A percentile compares a stretch with the other conserved stretches of the same genome.
These are phyloP conservation scores for Xestia rhomboidea DNA, from an alignment of 2,888 invertebrate genomes.

Conservation along the genomic window DNA sequence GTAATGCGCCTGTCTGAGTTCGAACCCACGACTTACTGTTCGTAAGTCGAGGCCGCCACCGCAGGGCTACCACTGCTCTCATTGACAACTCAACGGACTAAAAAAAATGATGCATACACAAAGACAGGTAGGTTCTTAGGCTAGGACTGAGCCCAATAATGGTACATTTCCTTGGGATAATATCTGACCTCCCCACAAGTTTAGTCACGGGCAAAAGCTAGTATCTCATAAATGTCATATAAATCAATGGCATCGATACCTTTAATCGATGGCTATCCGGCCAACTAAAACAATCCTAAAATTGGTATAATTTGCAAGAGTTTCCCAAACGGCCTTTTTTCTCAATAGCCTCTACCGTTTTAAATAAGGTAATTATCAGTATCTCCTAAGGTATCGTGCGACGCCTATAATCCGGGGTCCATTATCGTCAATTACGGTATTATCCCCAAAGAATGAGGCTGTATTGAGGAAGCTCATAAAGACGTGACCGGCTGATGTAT, in stretches of 20 bases:
- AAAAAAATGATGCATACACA: not conserved
- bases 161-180: not conserved
- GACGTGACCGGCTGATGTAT: constrained; percentile 24
- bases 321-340: not conserved
- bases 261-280: no score
- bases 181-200: not conserved
- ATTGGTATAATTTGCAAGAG: not conserved
- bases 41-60: no score
- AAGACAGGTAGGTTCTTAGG: not conserved
- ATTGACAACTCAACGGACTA: not conserved
- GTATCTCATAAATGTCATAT: not conserved
- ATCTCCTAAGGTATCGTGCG: constrained; percentile 26
- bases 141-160: not conserved
- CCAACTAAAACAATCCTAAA: not conserved
- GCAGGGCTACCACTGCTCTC: no score
- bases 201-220: not conserved
- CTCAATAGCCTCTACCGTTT: constrained; percentile 7
- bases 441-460: constrained; percentile 30
- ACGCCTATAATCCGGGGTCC: constrained; percentile 32
- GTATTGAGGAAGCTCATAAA: constrained; percentile 46
- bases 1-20: no score
- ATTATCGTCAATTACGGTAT: constrained; percentile 50
- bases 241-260: not conserved
- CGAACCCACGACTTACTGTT: no score
- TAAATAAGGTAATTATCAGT: constrained; percentile 44